Evolutionary conservation across 2,113 vertebrate species (phyloP).

Genomic region (Ondatra zibethicus): DNA sequence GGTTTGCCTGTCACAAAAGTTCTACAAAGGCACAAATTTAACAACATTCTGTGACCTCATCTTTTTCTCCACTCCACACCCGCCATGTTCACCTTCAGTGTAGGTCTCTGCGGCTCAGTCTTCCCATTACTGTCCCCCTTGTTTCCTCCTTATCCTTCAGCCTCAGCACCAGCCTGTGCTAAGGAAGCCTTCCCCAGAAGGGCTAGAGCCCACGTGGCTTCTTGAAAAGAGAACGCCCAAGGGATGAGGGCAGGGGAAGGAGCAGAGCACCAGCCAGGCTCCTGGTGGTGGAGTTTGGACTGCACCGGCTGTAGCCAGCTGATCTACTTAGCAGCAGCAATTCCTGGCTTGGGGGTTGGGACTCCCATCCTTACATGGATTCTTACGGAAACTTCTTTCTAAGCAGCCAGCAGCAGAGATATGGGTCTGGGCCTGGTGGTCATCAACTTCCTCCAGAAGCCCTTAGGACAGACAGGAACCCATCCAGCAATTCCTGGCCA

Average conservation of each 20-base stretch:
- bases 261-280: background rate
- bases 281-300: background rate
- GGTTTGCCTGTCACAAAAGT: background rate
- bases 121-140: background rate
- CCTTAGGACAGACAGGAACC: background rate
- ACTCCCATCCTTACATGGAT: background rate
- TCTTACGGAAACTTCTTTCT: background rate
- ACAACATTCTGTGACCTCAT: no score
- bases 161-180: background rate
- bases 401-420: background rate
- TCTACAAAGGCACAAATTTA: background rate
- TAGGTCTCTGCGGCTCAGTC: background rate
- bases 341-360: no score
- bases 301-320: background rate
- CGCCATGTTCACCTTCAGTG: background rate
- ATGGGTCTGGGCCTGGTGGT: background rate
- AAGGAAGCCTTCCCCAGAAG: background rate
- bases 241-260: no score
- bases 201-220: background rate
- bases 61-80: background rate
- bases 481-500: background rate
- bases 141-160: no score
- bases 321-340: background rate
- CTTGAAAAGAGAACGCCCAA: background rate
- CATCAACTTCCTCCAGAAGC: background rate